A percentile compares a stretch with the other conserved stretches of the same genome.
These are phyloP conservation scores for Hemiscyllium ocellatum DNA, from an alignment of 2,113 vertebrate species.

Conservation along the genomic window DNA sequence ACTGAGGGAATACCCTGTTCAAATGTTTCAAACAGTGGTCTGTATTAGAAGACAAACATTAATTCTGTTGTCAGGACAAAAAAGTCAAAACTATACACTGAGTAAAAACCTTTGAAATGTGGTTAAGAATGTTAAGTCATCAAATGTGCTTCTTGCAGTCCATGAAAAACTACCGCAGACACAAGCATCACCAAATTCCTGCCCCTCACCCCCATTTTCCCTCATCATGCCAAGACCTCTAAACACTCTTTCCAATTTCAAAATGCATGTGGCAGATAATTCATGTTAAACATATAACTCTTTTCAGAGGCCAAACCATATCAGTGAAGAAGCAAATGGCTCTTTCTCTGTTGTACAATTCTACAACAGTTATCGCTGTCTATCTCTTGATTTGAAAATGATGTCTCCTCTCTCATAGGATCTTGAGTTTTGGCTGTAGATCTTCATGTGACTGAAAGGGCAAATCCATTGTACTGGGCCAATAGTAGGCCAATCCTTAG, in stretches of 20 bases:
- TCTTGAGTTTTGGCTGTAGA: too few species aligned
- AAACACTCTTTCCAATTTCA: background rate
- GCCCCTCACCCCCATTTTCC: too few species aligned
- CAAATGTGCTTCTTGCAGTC: background rate
- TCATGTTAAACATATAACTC: background rate
- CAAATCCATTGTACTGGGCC: too few species aligned
- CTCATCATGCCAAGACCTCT: background rate
- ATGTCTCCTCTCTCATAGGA: too few species aligned
- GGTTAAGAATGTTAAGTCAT: background rate
- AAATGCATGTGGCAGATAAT: background rate
- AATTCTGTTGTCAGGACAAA: background rate
- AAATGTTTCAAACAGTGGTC: background rate
- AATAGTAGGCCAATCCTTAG: too few species aligned
- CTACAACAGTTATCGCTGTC: background rate
- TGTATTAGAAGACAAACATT: background rate
- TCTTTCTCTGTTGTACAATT: background rate
- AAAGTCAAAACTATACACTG: background rate
- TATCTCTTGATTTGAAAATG: too few species aligned
- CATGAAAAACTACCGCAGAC: background rate
- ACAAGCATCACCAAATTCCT: background rate
- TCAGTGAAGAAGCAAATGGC: background rate
- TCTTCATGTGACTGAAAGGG: too few species aligned
- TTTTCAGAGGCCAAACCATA: background rate
- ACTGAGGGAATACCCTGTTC: background rate
- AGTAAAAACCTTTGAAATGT: background rate